Base-by-base conservation (phyloP, 2,797 vertebrate genomes). In the Eurystomus glaucurus region DNA sequence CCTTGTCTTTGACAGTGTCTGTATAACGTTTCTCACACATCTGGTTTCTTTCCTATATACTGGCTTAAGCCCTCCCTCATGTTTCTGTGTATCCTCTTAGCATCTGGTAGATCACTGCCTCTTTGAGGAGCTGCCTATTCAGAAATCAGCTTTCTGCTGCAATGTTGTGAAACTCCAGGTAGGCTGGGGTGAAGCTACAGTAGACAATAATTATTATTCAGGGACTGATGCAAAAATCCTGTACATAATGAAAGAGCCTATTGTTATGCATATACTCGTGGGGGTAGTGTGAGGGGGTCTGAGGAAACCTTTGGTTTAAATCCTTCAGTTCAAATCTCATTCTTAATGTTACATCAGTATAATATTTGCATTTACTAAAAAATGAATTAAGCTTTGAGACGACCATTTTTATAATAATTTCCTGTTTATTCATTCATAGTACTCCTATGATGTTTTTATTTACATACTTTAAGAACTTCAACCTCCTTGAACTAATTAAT, bases 301-400 rank as follows among this genome's bases (percentile, higher is more conserved):
- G 91, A 97, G 98, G 94, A 97, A 98, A 97, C 50, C 25, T 93
- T 94, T 96, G 87, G 91, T 97, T 97, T 97, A 91, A 96, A 97
- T 97, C 87, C 93, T 96, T 93, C 97, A 96, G 91, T 97, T 97
- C 96, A 97, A 97, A 97, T 97, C 79, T 97, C 86, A 90, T 96
- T 96, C 90, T 97, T 97, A 95, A 94, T 95, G 81, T 96, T 95
- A 88, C 69, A 92, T 92, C 82, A 93, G 75, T 93, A 87, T 71
- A 97, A 94, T 79, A 88, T 91, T 33, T 41, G 10, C 8, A 46
- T 82, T 89, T 85, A 79, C 61, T 79, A 87, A 93, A 62, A 88
- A 79, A 74, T 57, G 3, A 26, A 70, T 29, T 70, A 79, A 77
- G 37, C 9, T 70, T 94, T 85, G 9, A 74, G 25, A 69, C 9